Evolutionary conservation across 2,888 invertebrate genomes (phyloP).

Genomic region (Rugalucina vietnamica): DNA sequence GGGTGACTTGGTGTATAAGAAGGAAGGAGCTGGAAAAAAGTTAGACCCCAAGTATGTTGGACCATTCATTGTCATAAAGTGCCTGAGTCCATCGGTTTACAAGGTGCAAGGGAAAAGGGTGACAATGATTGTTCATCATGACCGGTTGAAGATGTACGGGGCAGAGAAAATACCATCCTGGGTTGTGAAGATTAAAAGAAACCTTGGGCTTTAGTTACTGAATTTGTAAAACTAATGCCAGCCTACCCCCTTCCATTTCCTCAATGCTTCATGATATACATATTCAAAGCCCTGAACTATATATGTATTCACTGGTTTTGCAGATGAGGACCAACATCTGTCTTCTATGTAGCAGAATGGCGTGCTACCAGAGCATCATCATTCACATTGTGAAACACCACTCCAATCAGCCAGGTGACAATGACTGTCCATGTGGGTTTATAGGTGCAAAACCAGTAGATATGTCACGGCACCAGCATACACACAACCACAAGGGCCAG

Average conservation of each 20-base stretch:
- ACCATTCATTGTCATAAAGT: not conserved
- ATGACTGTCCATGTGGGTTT: not conserved
- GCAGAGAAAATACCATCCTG: not conserved
- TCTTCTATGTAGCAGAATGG: not conserved
- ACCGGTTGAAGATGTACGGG: not conserved
- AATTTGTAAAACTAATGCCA: not conserved
- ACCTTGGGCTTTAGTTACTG: not conserved
- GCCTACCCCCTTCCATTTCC: too few relatives aligned
- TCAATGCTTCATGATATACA: not conserved
- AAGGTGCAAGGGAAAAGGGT: not conserved
- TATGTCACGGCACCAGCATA: not conserved
- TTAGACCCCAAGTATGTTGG: not conserved
- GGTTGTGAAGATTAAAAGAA: not conserved
- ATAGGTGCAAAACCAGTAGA: not conserved
- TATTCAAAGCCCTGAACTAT: not conserved
- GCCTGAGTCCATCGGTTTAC: not conserved
- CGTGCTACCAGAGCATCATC: not conserved
- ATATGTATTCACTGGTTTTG: too few relatives aligned
- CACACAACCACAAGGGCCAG: not conserved
- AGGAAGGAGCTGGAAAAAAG: not conserved
- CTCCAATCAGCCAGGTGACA: not conserved
- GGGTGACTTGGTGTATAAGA: conserved; percentile 24
- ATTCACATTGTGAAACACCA: not conserved
- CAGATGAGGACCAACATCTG: too few relatives aligned
- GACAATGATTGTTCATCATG: not conserved